Percentiles rank a stretch among this genome's conserved stretches.
Conservation (phyloP, 1,140 invertebrate species). For the Reticulitermes speratus region DNA sequence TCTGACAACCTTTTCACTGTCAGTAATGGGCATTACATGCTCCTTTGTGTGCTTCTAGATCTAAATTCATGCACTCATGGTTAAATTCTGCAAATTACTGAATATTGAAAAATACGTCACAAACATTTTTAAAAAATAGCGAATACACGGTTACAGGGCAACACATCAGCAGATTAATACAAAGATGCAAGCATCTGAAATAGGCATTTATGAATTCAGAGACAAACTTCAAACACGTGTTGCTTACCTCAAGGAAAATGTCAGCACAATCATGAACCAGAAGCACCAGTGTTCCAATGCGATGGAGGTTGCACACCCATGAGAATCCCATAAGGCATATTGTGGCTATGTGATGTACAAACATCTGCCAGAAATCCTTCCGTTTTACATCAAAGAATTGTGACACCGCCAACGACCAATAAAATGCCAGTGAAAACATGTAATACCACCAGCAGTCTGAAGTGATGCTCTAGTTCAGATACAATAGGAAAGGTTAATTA, state of each 20-base stretch:
- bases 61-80: too few relatives aligned
- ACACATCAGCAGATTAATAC: too few relatives aligned
- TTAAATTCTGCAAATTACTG: too few relatives aligned
- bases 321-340: conserved; percentile 86
- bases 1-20: too few relatives aligned
- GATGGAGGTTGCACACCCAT: conserved; percentile 91
- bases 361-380: conserved; percentile 99
- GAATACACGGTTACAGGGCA: too few relatives aligned
- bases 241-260: conserved; percentile 84
- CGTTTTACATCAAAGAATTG: conserved; percentile 91
- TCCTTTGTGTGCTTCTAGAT: too few relatives aligned
- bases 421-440: conserved; percentile 69
- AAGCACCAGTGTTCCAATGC: conserved; percentile 89
- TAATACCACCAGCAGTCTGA: conserved; percentile 47
- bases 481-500: conserved; percentile 14
- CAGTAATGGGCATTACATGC: too few relatives aligned
- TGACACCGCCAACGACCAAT: conserved; percentile 89
- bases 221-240: too few relatives aligned
- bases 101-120: too few relatives aligned
- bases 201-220: too few relatives aligned
- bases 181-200: too few relatives aligned
- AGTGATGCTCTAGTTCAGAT: conserved; percentile 40
- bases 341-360: conserved; percentile 93
- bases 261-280: conserved; percentile 93
- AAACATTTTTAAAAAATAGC: too few relatives aligned